Conservation (phyloP, 2,113 vertebrate genomes). For the Apus apus region DNA sequence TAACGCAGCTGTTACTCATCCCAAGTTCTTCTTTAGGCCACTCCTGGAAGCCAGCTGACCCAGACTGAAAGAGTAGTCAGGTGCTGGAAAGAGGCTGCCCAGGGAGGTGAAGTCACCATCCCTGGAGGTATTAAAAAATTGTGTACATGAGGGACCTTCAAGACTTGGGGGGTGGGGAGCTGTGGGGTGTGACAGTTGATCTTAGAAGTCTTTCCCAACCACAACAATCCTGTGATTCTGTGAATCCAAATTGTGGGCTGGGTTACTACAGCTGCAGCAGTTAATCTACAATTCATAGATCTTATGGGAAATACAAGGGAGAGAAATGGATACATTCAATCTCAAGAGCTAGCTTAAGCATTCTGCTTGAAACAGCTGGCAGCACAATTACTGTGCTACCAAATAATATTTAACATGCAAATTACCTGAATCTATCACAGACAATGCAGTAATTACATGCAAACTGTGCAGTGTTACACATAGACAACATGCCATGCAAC, state of each 20-base stretch:
- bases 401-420: neutral
- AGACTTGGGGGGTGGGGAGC: no score
- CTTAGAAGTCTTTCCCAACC: no score
- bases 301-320: neutral
- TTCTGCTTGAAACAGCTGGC: neutral
- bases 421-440: neutral
- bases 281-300: neutral
- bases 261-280: neutral
- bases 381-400: neutral
- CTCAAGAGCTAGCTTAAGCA: neutral
- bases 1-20: neutral
- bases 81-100: no score
- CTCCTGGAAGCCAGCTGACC: neutral
- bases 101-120: no score
- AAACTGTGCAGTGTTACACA: neutral
- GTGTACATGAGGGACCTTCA: no score
- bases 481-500: neutral
- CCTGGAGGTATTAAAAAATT: no score
- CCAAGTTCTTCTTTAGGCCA: neutral
- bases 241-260: neutral
- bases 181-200: no score
- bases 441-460: neutral
- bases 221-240: no score
- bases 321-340: neutral
- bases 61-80: neutral